Evolutionary conservation across 2,888 invertebrate species (phyloP).

Genomic region (Opisthograptis luteolata): DNA sequence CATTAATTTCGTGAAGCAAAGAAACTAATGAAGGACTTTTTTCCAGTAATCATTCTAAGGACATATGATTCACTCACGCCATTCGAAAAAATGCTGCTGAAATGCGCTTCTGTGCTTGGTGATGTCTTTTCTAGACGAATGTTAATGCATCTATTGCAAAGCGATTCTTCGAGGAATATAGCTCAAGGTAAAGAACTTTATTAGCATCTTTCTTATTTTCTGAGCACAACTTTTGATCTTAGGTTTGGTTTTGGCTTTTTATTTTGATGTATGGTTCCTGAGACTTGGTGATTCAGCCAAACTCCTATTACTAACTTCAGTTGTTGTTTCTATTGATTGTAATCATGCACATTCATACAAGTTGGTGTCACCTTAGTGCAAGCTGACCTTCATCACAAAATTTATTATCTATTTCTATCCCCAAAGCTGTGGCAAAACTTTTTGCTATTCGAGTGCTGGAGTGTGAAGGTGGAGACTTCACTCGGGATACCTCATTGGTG

Average conservation of each 20-base stretch:
- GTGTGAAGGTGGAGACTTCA: constrained; percentile 86
- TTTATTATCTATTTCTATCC: not conserved
- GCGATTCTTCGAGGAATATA: constrained; percentile 72
- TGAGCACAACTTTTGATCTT: not conserved
- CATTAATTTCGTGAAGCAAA: too few species aligned
- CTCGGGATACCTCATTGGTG: constrained; percentile 61
- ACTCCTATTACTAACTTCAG: too few species aligned
- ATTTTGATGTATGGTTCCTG: too few species aligned
- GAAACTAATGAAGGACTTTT: not conserved
- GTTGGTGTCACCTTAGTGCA: too few species aligned
- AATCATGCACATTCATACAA: too few species aligned
- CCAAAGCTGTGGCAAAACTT: constrained; percentile 83
- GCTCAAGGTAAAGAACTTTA: constrained; percentile 70
- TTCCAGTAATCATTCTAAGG: constrained; percentile 85
- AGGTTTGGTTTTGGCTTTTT: too few species aligned
- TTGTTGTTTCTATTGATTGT: too few species aligned
- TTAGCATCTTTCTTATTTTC: not conserved
- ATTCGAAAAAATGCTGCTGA: constrained; percentile 86
- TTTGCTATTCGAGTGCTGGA: constrained; percentile 85
- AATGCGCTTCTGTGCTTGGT: constrained; percentile 87
- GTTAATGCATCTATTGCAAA: constrained; percentile 82
- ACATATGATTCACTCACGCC: constrained; percentile 86
- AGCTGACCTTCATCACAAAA: too few species aligned
- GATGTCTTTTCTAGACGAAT: constrained; percentile 85
- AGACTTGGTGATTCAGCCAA: too few species aligned